Evolutionary conservation across 2,797 vertebrate species (phyloP).

Genomic region (Harpagifer antarcticus): DNA sequence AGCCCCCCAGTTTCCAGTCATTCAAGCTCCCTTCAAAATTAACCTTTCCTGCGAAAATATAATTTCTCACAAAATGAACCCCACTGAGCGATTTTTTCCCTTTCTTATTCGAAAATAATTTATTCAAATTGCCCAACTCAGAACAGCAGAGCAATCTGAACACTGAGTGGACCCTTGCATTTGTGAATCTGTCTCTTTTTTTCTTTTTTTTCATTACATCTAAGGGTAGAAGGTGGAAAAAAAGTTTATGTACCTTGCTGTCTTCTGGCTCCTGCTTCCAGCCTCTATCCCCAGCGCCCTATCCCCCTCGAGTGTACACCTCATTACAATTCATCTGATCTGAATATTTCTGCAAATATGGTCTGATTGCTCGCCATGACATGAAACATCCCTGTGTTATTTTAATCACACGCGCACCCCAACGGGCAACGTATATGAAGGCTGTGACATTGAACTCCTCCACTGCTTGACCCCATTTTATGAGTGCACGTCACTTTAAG

Average conservation of each 20-base stretch:
- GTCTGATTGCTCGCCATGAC: constrained; percentile 97
- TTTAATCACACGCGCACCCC: constrained; percentile 91
- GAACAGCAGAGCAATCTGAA: constrained; percentile 99
- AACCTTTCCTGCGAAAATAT: constrained; percentile 99
- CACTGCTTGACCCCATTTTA: constrained; percentile 89
- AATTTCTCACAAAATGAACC: constrained; percentile 99
- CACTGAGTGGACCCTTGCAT: constrained; percentile 96
- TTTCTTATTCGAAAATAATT: constrained; percentile 91
- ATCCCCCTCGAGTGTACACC: constrained; percentile 96
- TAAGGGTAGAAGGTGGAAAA: constrained; percentile 57
- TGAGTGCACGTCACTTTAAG: constrained; percentile 66
- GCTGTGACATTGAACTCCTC: constrained; percentile 92
- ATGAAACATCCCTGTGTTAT: constrained; percentile 93
- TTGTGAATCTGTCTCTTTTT: constrained; percentile 79
- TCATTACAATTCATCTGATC: constrained; percentile 99
- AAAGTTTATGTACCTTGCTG: constrained; percentile 98
- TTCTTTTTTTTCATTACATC: constrained; percentile 42
- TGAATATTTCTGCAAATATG: constrained; percentile 99
- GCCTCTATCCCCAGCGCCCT: constrained; percentile 74
- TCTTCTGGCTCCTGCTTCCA: constrained; percentile 87
- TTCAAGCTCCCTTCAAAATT: constrained; percentile 99
- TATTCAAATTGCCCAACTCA: constrained; percentile 99
- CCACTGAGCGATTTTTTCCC: constrained; percentile 91
- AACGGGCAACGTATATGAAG: constrained; percentile 90
- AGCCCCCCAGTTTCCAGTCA: constrained; percentile 95